Evolutionary conservation across 2,888 invertebrate genomes (phyloP).

Genomic region (Gastrophysa polygoni): DNA sequence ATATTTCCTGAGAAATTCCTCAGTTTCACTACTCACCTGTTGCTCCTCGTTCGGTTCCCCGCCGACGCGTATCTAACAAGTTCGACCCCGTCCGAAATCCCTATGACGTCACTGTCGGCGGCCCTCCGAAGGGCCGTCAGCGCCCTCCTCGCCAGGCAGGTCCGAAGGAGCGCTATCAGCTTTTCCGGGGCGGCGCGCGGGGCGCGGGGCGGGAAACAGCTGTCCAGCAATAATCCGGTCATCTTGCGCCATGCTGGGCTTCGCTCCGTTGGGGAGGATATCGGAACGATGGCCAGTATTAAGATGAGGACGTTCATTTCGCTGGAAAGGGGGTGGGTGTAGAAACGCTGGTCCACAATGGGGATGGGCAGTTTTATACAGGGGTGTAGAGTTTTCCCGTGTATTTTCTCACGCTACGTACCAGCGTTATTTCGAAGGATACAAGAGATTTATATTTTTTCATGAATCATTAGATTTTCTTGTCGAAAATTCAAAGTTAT

Average conservation of each 20-base stretch:
- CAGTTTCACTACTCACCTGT: constrained; percentile 29
- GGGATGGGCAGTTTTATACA: too few relatives aligned
- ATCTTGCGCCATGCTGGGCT: constrained; percentile 39
- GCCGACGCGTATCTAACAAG: constrained; percentile 59
- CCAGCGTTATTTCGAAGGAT: too few relatives aligned
- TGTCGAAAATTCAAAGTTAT: too few relatives aligned
- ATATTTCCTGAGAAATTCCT: too few relatives aligned
- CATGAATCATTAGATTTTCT: too few relatives aligned
- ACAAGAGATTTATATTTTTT: too few relatives aligned
- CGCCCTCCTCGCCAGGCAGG: constrained; percentile 63
- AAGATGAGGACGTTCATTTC: constrained; percentile 18
- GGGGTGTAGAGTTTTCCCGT: too few relatives aligned
- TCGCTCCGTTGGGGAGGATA: constrained; percentile 14
- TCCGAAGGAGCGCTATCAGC: constrained; percentile 34
- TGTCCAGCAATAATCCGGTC: constrained; percentile 41
- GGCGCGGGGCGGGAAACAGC: constrained; percentile 36
- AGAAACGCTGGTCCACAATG: too few relatives aligned
- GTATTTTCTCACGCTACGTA: too few relatives aligned
- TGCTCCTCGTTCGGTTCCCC: constrained; percentile 55
- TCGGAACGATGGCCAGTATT: constrained; percentile 21
- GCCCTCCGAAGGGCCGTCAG: constrained; percentile 67
- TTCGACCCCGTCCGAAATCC: constrained; percentile 68
- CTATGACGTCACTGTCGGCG: constrained; percentile 66
- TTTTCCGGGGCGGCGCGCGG: constrained; percentile 24
- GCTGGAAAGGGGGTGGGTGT: too few relatives aligned